Evolutionary conservation across 2,888 invertebrate genomes (phyloP), one percentile per base, ranked within the genome.

Genomic region (Nephrotoma flavescens): DNA sequence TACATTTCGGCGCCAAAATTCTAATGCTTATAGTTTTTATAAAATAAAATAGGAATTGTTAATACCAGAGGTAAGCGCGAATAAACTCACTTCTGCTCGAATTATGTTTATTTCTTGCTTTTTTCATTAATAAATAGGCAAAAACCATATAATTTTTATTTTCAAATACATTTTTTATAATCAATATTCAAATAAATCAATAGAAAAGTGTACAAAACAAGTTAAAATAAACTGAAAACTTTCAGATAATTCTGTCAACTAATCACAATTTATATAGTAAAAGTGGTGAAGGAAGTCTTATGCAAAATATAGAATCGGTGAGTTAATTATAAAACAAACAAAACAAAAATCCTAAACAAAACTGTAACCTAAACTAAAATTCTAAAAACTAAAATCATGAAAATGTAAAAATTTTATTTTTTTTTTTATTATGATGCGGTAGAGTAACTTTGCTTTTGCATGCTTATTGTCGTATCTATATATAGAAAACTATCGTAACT

Each of bases 251-350:
- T 31, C 19, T 85, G 44, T 44, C 85, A 85, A 44, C 85, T 44
- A 42, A 85, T 44, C 42, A 42, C 42, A 44, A 42, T 85, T 71
- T 71, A 71, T 71, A 71, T 71, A 85, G 44, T 85, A 44, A 42
- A 44, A 44, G 11, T 44, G 85, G 85, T 85, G 85, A 85, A 42
- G 85, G 85, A 85, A 85, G 85, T 44, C 44, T 84, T 42, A 42
- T 45, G 19, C 85, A 44, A 44, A 85, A 85, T 85, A 44, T 85
- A 85, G 85, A 85, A 44, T 85, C 85, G 85, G 85, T 85, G 85
- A 85, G 85, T 85, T 84, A 42, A 42, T 84, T 42, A 41, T 84
- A 47, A 47, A 47, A 47, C n/a, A 42, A 41, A 12, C 41, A 11
- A 19, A 4, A 19, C 19, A 71, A 19, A 71, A 71, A 71, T 9